These are phyloP conservation scores for Hiodon alosoides DNA, from an alignment of 2,113 vertebrate species.

Conservation along the genomic window DNA sequence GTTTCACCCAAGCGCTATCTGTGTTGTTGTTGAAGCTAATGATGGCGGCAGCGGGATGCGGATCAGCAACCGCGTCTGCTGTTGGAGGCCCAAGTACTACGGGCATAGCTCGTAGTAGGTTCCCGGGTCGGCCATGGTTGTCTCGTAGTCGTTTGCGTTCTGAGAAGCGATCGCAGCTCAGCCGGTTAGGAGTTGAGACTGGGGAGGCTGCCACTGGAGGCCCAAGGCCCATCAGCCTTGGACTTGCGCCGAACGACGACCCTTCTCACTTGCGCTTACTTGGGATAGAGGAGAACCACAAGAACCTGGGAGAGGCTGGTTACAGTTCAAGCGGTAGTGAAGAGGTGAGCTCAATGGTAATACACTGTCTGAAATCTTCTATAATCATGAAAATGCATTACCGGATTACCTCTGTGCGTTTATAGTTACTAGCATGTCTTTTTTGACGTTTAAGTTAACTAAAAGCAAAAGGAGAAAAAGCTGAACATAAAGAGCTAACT, in stretches of 20 bases:
- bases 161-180: slow-evolving; percentile 69
- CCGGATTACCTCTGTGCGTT: no score
- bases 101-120: slow-evolving; percentile 78
- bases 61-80: slow-evolving; percentile 79
- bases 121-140: slow-evolving; percentile 79
- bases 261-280: slow-evolving; percentile 76
- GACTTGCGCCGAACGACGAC: slow-evolving; percentile 70
- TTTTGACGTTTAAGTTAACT: no score
- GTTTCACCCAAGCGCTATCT: slow-evolving; percentile 57
- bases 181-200: slow-evolving; percentile 62
- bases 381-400: no score
- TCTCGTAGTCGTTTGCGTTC: slow-evolving; percentile 72
- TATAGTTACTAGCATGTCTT: no score
- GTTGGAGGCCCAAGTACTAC: slow-evolving; percentile 65
- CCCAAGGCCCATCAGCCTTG: slow-evolving; percentile 73
- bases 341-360: slow-evolving; percentile 57
- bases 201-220: slow-evolving; percentile 72
- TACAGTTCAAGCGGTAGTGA: slow-evolving; percentile 76
- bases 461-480: neutral
- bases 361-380: neutral
- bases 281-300: slow-evolving; percentile 74
- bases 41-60: slow-evolving; percentile 84
- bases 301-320: slow-evolving; percentile 70
- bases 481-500: neutral
- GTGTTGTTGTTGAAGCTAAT: slow-evolving; percentile 75